Evolutionary conservation across 2,113 vertebrate genomes (phyloP), one percentile per base, ranked within the genome.

Genomic region (Xiphophorus couchianus): DNA sequence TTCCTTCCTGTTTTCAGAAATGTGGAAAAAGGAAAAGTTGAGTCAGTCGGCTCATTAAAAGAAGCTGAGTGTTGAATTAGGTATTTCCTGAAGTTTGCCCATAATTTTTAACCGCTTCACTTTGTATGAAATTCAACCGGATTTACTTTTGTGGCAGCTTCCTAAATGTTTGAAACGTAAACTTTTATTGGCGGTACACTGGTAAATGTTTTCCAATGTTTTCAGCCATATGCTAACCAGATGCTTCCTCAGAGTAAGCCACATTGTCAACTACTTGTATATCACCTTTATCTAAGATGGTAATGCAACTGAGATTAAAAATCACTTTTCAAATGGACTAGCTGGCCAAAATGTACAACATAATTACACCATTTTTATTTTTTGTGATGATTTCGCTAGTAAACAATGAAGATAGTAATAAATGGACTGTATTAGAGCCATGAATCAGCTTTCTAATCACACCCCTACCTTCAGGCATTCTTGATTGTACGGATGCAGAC

Each of bases 1-100:
- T 13, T 60, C 61, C 42, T 30, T 81, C 33, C 60, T 63, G 19
- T 72, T 79, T 63, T 62, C 33, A 60, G 42, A 62, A 61, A n/a
- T 19, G 51, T 25, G 66, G 29, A 13, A 69, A 33, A 64, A 74
- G 61, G 35, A 71, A 39, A n/a, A 69, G 54, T 42, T 81, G 6
- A 66, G 29, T 79, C 60, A 69, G 19, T 4, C 31, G 8, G 51
- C 25, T 58, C 51, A 58, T 17, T 17, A 15, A 29, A 62, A 62
- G 17, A 62, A 15, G 61, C 17, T 30, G 29, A 30, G 62, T 62
- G 28, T 62, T 62, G 29, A 62, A 30, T 3, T 15, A 62, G 14
- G 39, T 42, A 5, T 48, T 48, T 48, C 44, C 44, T 48, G 62
- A 22, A 19, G 29, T 63, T 30, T 63, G 62, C 11, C 25, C 51